These are phyloP conservation scores for Patella ulyssiponensis DNA, from an alignment of 2,888 invertebrate species.

Conservation along the genomic window DNA sequence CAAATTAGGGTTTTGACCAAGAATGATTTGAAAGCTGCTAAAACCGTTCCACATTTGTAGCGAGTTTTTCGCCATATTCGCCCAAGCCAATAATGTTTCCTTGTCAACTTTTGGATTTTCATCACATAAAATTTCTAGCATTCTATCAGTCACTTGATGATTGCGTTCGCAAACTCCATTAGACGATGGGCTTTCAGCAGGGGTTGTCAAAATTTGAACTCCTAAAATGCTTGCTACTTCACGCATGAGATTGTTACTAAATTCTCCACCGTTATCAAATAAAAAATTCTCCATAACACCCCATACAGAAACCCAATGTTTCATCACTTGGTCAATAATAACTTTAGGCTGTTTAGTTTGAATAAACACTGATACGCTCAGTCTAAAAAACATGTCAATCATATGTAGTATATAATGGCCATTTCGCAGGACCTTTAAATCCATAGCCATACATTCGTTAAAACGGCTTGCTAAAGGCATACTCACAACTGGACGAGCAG, in stretches of 20 bases:
- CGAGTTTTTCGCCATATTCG: slow-evolving; percentile 24
- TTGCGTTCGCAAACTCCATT: neutral
- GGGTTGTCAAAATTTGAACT: slow-evolving; percentile 28
- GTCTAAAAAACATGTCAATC: too few species aligned
- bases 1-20: slow-evolving; percentile 5
- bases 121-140: slow-evolving; percentile 15
- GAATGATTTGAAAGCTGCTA: slow-evolving; percentile 10
- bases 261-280: too few species aligned
- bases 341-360: too few species aligned
- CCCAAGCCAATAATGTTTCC: slow-evolving; percentile 20
- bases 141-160: too few species aligned
- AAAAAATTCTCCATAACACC: too few species aligned
- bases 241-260: slow-evolving; percentile 30
- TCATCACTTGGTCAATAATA: too few species aligned
- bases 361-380: too few species aligned
- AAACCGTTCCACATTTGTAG: slow-evolving; percentile 2
- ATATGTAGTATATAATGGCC: too few species aligned
- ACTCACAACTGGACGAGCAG: slow-evolving; percentile 27
- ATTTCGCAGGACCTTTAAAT: neutral
- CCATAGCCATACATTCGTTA: slow-evolving; percentile 22
- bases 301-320: too few species aligned
- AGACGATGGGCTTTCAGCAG: slow-evolving; percentile 26
- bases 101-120: slow-evolving; percentile 4
- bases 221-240: slow-evolving; percentile 31
- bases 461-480: slow-evolving; percentile 20